These are phyloP conservation scores for Copsychus sechellarum DNA, from an alignment of 2,113 vertebrate genomes.

Conservation along the genomic window DNA sequence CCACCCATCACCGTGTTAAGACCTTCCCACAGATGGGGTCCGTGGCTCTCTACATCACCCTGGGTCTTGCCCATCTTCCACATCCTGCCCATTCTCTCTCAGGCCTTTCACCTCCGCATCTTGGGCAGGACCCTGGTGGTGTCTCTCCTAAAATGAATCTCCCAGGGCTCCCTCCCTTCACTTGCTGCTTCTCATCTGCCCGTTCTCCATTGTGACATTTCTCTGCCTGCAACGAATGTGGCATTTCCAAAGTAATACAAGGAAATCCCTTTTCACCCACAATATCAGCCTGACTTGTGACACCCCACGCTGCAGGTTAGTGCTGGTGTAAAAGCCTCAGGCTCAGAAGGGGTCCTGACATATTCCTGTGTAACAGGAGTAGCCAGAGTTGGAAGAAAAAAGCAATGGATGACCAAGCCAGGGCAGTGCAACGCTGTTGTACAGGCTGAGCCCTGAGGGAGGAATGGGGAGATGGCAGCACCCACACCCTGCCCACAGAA, in stretches of 20 bases:
- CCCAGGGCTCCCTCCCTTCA: background rate
- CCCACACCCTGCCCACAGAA: background rate
- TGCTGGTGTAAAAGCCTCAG: background rate
- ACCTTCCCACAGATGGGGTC: rapidly evolving
- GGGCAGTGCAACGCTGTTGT: rapidly evolving
- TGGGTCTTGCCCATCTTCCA: background rate
- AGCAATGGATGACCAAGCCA: background rate
- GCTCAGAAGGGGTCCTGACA: background rate
- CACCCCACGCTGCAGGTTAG: background rate
- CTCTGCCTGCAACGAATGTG: rapidly evolving
- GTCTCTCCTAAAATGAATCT: background rate
- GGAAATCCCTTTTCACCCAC: background rate
- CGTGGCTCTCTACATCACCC: background rate
- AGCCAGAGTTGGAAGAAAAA: background rate
- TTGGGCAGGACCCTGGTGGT: background rate
- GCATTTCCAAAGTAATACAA: background rate
- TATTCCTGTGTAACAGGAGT: background rate
- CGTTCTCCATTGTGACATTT: background rate
- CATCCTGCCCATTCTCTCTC: background rate
- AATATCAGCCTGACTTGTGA: background rate
- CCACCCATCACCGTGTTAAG: background rate
- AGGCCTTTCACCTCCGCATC: background rate
- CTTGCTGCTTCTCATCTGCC: background rate
- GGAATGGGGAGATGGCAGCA: background rate
- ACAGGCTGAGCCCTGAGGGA: background rate